Evolutionary conservation across 2,888 invertebrate genomes (phyloP).

Genomic region (Andrena chrysosceles): DNA sequence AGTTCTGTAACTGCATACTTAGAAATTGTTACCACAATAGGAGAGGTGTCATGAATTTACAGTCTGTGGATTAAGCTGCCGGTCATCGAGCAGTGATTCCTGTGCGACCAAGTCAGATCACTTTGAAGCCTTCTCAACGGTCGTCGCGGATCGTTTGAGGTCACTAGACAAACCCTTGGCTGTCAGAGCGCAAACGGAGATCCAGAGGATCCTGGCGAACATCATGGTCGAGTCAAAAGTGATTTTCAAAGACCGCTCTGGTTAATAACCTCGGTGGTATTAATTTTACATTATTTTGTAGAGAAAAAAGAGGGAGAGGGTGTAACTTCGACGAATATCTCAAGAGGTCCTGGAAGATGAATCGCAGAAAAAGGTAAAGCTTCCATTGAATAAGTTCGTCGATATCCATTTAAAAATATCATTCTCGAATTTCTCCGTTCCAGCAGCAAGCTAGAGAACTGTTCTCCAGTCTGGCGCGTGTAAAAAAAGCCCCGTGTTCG

Average conservation of each 20-base stretch:
- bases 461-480: background rate
- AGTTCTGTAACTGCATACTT: background rate
- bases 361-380: background rate
- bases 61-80: constrained; percentile 3
- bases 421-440: background rate
- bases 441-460: background rate
- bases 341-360: background rate
- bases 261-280: background rate
- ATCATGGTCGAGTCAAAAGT: constrained; percentile 23
- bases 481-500: background rate
- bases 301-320: background rate
- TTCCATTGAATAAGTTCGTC: background rate
- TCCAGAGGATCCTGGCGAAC: constrained; percentile 65
- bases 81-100: constrained; percentile 14
- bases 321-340: background rate
- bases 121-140: constrained; percentile 68
- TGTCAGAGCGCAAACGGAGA: constrained; percentile 60
- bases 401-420: background rate
- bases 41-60: constrained; percentile 15
- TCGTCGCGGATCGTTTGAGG: constrained; percentile 62
- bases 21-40: background rate
- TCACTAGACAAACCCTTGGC: constrained; percentile 62
- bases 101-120: constrained; percentile 44
- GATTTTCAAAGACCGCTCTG: background rate
- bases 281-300: background rate